phyloP scores from a whole-genome alignment of 2,888 invertebrate species.

The Hedychridium roseum region DNA sequence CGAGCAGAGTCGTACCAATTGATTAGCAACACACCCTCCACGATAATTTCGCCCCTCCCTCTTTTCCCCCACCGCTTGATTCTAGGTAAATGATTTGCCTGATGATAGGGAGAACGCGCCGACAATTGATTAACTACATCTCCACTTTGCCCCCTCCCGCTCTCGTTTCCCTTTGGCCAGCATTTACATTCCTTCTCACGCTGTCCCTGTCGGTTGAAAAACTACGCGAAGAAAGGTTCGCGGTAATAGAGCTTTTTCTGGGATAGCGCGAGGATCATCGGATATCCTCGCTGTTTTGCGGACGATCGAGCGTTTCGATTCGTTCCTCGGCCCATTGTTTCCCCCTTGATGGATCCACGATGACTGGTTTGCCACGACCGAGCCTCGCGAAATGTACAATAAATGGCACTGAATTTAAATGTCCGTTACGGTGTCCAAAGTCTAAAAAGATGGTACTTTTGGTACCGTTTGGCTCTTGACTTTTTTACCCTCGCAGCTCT shows the following conservation, averaged over 20 bases:
- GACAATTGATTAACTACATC: no score
- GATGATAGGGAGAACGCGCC: no score
- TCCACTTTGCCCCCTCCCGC: slow-evolving; percentile 12
- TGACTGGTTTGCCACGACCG: background rate
- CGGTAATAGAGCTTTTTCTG: no score
- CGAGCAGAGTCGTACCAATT: slow-evolving; percentile 54
- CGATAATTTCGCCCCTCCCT: slow-evolving; percentile 13
- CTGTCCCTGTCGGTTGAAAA: background rate
- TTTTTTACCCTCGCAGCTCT: background rate
- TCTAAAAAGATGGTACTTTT: no score
- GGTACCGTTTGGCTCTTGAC: no score
- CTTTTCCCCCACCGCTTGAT: slow-evolving; percentile 14
- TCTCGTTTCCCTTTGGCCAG: slow-evolving; percentile 22
- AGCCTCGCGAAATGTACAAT: slow-evolving; percentile 1
- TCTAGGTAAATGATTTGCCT: no score
- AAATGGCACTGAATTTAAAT: no score
- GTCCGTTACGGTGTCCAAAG: no score
- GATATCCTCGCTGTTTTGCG: no score
- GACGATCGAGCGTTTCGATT: no score
- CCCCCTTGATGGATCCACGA: slow-evolving; percentile 9
- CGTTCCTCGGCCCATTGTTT: slow-evolving; percentile 5
- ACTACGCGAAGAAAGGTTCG: background rate
- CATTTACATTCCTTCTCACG: slow-evolving; percentile 12
- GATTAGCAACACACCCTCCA: slow-evolving; percentile 38
- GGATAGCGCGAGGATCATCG: no score